Conservation (phyloP, 2,888 invertebrate species). For the Anorthoa munda region DNA sequence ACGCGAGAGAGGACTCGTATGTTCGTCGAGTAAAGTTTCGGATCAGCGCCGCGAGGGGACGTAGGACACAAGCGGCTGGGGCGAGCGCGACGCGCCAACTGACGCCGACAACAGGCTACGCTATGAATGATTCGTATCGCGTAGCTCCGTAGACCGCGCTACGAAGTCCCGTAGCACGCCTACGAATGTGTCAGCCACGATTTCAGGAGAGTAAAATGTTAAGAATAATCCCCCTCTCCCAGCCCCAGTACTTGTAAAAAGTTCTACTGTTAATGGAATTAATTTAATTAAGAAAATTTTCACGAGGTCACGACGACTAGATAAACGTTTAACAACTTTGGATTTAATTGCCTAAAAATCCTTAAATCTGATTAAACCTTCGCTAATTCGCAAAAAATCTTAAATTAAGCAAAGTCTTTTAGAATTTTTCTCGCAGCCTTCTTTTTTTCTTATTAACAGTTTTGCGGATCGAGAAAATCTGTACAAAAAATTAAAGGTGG, state of each 20-base stretch:
- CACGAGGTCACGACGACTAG: conserved; percentile 25
- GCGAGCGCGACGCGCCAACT: conserved; percentile 68
- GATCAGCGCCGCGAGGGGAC: background rate
- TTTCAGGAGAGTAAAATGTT: conserved; percentile 25
- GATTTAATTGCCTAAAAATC: conserved; percentile 41
- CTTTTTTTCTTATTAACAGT: background rate
- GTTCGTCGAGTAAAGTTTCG: conserved; percentile 64
- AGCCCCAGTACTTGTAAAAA: conserved; percentile 9
- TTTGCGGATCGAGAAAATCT: background rate
- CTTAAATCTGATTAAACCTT: conserved; percentile 26
- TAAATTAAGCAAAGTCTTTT: background rate
- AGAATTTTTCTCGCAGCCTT: background rate
- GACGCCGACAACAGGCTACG: conserved; percentile 37
- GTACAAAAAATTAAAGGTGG: background rate
- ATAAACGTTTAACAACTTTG: conserved; percentile 44
- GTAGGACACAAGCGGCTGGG: conserved; percentile 34
- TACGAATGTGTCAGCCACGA: conserved; percentile 46
- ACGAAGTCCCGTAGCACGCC: conserved; percentile 57
- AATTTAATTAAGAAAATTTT: conserved; percentile 51
- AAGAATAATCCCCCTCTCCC: background rate
- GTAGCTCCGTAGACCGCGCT: conserved; percentile 61
- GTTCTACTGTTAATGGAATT: conserved; percentile 32
- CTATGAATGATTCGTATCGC: conserved; percentile 57
- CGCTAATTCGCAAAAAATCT: conserved; percentile 23
- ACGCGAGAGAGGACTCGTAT: conserved; percentile 43